Base-by-base conservation (phyloP, 2,888 invertebrate genomes). In the Drosophila mimica region DNA sequence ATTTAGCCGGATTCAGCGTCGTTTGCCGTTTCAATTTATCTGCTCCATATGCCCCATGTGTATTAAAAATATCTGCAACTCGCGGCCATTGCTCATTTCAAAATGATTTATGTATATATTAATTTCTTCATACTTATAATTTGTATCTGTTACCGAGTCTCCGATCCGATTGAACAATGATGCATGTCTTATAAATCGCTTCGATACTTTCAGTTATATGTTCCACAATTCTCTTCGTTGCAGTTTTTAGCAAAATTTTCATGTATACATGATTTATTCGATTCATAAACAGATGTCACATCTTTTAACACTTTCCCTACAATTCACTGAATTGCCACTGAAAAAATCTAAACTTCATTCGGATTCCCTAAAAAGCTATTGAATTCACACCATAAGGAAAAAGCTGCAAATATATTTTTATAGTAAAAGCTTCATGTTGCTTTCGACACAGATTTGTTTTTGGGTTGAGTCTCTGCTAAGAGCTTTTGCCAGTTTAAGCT, bases 1-100 rank as follows among this genome's bases (percentile, higher is more conserved):
- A 83, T 85, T 85, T 81, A 76, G 76, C 79, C 71, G 43, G 70
- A 51, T 79, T 87, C 70, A 62, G 65, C 68, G 51, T 74, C 79
- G 81, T 80, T 88, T 76, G 81, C 83, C 67, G 73, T 69, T 88
- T 80, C 81, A 80, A 80, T 85, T 81, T 73, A 80, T 83, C 60
- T 54, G 57, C 63, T 70, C 67, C 67, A 53, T 67, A 58, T 65
- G 67, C 9, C 31, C 20, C 34, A 15, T 31, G 49, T 7, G 25
- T 34, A 56, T 60, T 57, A 43, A 65, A 28, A 46, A 61, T 64
- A 52, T 15, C 65, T 28, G 57, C 30, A 58, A 51, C 61, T 46
- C 46, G 30, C 52, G 53, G 40, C 31, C 34, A 33, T 25, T 20
- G 25, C 28, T 30, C 20, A 9, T 49, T 69, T 30, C 13, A 54